These are phyloP conservation scores for Drosophila mulleri DNA, from an alignment of 2,888 invertebrate genomes.

Conservation along the genomic window DNA sequence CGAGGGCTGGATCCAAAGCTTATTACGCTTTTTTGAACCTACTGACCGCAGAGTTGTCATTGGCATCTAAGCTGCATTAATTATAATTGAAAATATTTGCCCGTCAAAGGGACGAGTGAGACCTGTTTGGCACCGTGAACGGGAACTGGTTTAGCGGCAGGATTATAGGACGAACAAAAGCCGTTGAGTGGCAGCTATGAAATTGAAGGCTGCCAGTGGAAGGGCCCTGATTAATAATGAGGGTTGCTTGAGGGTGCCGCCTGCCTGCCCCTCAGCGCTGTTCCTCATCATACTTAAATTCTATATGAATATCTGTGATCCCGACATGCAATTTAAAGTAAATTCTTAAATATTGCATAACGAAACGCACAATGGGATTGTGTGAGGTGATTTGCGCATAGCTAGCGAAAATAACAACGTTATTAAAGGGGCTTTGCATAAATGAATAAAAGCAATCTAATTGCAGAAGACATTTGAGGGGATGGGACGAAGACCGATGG, in stretches of 20 bases:
- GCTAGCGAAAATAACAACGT: constrained; percentile 24
- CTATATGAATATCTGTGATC: constrained; percentile 1
- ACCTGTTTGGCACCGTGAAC: not conserved
- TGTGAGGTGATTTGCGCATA: not conserved
- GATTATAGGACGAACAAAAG: constrained; percentile 27
- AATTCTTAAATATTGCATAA: constrained; percentile 21
- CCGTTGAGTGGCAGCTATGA: constrained; percentile 40
- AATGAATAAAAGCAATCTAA: not conserved
- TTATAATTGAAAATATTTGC: constrained; percentile 57
- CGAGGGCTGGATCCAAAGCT: constrained; percentile 20
- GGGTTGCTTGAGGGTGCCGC: constrained; percentile 29
- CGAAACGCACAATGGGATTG: not conserved
- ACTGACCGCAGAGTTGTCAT: constrained; percentile 60
- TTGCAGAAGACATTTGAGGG: not conserved
- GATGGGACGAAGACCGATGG: not conserved
- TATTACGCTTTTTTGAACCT: constrained; percentile 52
- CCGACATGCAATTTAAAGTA: constrained; percentile 15
- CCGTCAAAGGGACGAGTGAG: not conserved
- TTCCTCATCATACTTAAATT: not conserved
- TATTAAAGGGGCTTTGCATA: not conserved
- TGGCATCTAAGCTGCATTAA: constrained; percentile 53
- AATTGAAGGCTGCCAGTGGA: constrained; percentile 22
- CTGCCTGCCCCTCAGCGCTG: not conserved
- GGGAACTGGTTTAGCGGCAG: constrained; percentile 16
- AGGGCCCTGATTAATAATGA: constrained; percentile 14